Base-by-base conservation (phyloP, 2,797 vertebrate genomes). In the Enoplosus armatus region DNA sequence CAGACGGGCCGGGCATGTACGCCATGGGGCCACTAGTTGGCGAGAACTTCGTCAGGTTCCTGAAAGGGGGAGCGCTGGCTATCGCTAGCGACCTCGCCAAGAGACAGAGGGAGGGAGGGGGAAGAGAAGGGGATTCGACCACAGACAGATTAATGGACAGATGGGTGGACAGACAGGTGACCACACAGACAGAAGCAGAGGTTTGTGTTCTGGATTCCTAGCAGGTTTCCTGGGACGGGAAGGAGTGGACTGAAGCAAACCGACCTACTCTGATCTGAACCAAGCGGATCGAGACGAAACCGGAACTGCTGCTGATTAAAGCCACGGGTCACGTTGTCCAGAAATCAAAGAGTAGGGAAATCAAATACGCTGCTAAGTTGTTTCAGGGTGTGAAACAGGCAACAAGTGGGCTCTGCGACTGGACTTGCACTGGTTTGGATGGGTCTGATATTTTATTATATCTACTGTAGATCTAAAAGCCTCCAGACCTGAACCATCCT, bases 11-110 rank as follows among this genome's bases (percentile, higher is more conserved):
- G 0, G 95, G 94, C 37, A 51, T 96, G 79, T 96, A 96, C 53
- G 95, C 95, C 73, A 95, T 96, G 94, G 96, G 96, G 2, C 96
- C 96, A 0, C 64, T 96, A 8, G 95, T 96, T 1, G 96, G 96
- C 0, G 96, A 96, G 87, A 96, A 96, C 92, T 96, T 96, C 76
- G 96, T 96, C 41, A 85, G 96, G n/a, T 96, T 96, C 85, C 89
- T 96, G 31, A 96, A 96, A 65, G 96, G 96, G 1, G 96, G 96
- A 0, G 96, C 95, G 1, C 89, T 96, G 37, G 95, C 94, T 1
- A 95, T 95, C 7, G 94, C 91, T 0, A 93, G 94, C 3, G 89
- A 95, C 79, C 82, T 96, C 5, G 77, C 87, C 27, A 90, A 89
- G 77, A 83, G 60, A 15, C 74, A 31, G 7, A 54, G 77, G 53